Evolutionary conservation across 1,140 invertebrate genomes (phyloP).

Genomic region (Scaptomyza graminum): DNA sequence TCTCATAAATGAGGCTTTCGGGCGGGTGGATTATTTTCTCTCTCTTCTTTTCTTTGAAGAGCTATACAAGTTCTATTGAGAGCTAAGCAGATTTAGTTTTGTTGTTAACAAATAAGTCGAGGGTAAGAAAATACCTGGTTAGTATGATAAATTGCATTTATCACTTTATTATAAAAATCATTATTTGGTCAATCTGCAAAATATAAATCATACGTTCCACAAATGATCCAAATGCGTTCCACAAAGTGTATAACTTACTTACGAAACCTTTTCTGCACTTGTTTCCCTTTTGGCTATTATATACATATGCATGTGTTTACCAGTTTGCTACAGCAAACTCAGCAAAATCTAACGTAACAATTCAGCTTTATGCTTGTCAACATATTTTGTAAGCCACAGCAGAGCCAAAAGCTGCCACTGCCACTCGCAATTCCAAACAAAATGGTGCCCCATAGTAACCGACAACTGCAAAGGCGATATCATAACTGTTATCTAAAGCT

Average conservation of each 20-base stretch:
- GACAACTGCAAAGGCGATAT: constrained; percentile 59
- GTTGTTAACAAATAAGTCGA: constrained; percentile 12
- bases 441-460: constrained; percentile 55
- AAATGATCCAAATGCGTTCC: not conserved
- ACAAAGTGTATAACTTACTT: no score
- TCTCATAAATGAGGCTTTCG: constrained; percentile 16
- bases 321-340: constrained; percentile 6
- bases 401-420: constrained; percentile 41
- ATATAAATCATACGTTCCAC: not conserved
- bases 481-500: constrained; percentile 80
- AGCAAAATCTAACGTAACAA: constrained; percentile 51
- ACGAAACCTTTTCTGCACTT: not conserved
- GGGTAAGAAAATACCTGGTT: no score
- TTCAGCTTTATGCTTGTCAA: constrained; percentile 76
- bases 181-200: no score
- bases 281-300: not conserved
- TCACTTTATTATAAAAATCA: no score
- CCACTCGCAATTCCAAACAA: constrained; percentile 45
- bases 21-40: not conserved
- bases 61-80: not conserved
- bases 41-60: not conserved
- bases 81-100: constrained; percentile 25
- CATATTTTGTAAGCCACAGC: constrained; percentile 70
- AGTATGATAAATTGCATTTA: no score
- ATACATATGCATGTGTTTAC: constrained; percentile 33